phyloP scores from a whole-genome alignment of 2,888 invertebrate genomes.

The Catonia carolina region DNA sequence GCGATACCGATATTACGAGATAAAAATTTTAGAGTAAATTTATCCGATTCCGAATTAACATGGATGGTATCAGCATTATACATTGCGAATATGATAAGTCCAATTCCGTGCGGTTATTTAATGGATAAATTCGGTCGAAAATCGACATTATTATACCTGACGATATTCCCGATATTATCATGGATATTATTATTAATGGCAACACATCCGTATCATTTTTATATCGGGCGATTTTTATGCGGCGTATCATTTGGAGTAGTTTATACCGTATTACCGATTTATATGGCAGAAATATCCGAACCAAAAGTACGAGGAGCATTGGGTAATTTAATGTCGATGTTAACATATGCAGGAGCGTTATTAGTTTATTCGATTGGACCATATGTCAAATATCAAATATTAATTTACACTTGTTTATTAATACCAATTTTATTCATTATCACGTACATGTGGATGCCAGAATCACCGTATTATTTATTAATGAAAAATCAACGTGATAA shows the following conservation, averaged over 20 bases:
- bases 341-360: conserved; percentile 19
- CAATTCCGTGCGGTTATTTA: conserved; percentile 2
- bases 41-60: neutral
- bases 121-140: conserved; percentile 10
- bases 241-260: conserved; percentile 22
- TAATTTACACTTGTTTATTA: conserved; percentile 14
- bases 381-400: conserved; percentile 11
- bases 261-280: conserved; percentile 25
- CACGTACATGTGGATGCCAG: conserved; percentile 1
- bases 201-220: neutral
- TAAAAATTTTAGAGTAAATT: neutral
- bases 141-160: conserved; percentile 35
- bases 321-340: neutral
- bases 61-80: conserved; percentile 8
- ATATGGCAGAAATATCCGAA: conserved; percentile 25
- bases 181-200: neutral
- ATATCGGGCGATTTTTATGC: neutral
- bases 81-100: conserved; percentile 8
- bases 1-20: neutral
- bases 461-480: conserved; percentile 1
- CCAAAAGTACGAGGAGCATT: conserved; percentile 20
- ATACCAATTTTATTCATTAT: conserved; percentile 4
- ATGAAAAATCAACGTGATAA: conserved; percentile 8
- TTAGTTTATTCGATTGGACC: conserved; percentile 25
- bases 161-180: conserved; percentile 38